A percentile compares a stretch with the other conserved stretches of the same genome.
phyloP scores from a whole-genome alignment of 2,888 invertebrate species.

The Tupiocoris notatus region DNA sequence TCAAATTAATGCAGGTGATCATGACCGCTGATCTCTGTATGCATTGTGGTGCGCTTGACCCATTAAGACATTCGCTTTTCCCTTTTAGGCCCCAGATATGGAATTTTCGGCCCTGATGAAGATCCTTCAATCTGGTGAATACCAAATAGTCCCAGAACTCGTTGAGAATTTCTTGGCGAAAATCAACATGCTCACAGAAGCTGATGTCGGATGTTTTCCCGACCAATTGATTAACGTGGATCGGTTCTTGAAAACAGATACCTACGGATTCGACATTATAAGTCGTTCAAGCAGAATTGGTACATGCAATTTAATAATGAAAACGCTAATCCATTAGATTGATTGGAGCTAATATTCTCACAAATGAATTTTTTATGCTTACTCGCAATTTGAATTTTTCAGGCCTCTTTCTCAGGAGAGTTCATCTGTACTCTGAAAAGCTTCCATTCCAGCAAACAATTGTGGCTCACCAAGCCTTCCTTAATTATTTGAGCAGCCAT shows the following conservation, averaged over 20 bases:
- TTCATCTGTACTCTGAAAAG: slow-evolving; percentile 78
- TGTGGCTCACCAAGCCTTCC: slow-evolving; percentile 69
- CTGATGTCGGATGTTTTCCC: slow-evolving; percentile 60
- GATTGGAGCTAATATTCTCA: too few species aligned
- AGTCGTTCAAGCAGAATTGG: slow-evolving; percentile 69
- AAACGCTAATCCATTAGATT: too few species aligned
- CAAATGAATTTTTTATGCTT: too few species aligned
- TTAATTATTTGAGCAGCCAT: slow-evolving; percentile 50
- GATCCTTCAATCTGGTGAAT: slow-evolving; percentile 64
- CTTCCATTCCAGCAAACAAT: slow-evolving; percentile 81
- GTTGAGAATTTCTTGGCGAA: slow-evolving; percentile 63
- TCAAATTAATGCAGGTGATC: slow-evolving; percentile 68
- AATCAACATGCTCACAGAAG: slow-evolving; percentile 60
- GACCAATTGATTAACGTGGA: slow-evolving; percentile 66
- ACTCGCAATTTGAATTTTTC: too few species aligned
- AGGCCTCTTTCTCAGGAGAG: slow-evolving; percentile 78
- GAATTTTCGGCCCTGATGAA: slow-evolving; percentile 66
- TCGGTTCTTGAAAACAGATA: slow-evolving; percentile 63
- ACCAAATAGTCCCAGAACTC: slow-evolving; percentile 60
- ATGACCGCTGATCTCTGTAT: too few species aligned
- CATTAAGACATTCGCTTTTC: too few species aligned
- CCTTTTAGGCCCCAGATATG: slow-evolving; percentile 78
- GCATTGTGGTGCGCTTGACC: background rate
- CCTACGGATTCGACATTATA: slow-evolving; percentile 62
- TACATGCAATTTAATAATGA: too few species aligned